phyloP scores from a whole-genome alignment of 2,888 invertebrate species.

The Heliconius cydno region DNA sequence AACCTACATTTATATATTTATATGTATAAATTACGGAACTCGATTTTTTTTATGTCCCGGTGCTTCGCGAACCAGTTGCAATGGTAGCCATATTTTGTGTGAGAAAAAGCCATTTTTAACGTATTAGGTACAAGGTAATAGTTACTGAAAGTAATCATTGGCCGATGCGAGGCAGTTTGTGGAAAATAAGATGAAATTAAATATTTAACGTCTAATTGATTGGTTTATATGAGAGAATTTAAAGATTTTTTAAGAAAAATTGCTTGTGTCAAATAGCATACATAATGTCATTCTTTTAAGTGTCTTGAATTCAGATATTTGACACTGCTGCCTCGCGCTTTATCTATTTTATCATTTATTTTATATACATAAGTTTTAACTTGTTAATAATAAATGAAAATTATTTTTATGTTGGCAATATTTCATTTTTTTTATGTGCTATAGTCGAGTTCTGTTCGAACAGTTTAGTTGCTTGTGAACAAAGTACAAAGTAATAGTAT shows the following conservation, averaged over 20 bases:
- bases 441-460: constrained; percentile 48
- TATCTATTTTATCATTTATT: constrained; percentile 22
- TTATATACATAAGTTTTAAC: constrained; percentile 29
- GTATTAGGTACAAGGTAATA: constrained; percentile 40
- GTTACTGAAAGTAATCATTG: constrained; percentile 37
- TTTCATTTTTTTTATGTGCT: constrained; percentile 32
- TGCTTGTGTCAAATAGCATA: background rate
- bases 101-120: constrained; percentile 37
- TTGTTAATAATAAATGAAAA: constrained; percentile 15
- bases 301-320: background rate
- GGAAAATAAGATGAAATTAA: background rate
- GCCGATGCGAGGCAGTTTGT: background rate
- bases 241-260: background rate
- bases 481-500: constrained; percentile 72
- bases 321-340: background rate
- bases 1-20: constrained; percentile 28
- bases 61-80: constrained; percentile 44
- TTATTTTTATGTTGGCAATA: constrained; percentile 34
- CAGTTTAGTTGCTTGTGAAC: constrained; percentile 61
- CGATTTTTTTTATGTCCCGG: constrained; percentile 47
- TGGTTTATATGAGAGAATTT: background rate
- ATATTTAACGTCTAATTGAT: background rate
- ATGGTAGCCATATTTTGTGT: constrained; percentile 44
- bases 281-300: background rate
- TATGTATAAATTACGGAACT: constrained; percentile 44